These are phyloP conservation scores for Onthophagus sagittarius DNA, from an alignment of 2,888 invertebrate genomes.

Conservation along the genomic window DNA sequence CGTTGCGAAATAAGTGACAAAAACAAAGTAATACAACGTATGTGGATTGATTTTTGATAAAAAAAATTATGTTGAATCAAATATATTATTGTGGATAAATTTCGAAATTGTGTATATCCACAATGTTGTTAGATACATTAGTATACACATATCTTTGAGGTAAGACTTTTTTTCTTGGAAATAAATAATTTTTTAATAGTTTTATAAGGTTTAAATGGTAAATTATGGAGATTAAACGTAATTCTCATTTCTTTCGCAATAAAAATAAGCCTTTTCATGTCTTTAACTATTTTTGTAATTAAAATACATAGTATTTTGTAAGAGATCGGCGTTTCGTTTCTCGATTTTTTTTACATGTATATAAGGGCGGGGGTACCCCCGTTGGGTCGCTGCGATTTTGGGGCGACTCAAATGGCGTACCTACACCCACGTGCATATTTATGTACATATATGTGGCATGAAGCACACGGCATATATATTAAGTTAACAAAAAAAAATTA, in stretches of 20 bases:
- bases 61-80: background rate
- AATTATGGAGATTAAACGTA: background rate
- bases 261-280: conserved; percentile 3
- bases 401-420: background rate
- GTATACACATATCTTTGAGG: conserved; percentile 9
- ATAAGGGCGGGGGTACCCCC: conserved; percentile 1
- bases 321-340: conserved; percentile 13
- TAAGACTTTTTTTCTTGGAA: background rate
- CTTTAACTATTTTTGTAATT: conserved; percentile 11
- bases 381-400: background rate
- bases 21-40: background rate
- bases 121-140: background rate
- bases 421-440: conserved; percentile 19
- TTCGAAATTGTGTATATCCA: background rate
- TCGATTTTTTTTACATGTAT: conserved; percentile 16
- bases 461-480: conserved; percentile 24
- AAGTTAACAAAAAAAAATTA: conserved; percentile 23
- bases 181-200: conserved; percentile 1
- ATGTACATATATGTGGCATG: conserved; percentile 15
- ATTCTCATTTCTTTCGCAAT: conserved; percentile 1
- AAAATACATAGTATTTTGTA: conserved; percentile 10
- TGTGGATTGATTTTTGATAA: background rate
- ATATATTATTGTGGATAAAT: background rate
- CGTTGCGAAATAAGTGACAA: background rate
- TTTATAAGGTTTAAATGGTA: conserved; percentile 3